phyloP scores from a whole-genome alignment of 2,888 invertebrate species.

The Argyresthia albistria region DNA sequence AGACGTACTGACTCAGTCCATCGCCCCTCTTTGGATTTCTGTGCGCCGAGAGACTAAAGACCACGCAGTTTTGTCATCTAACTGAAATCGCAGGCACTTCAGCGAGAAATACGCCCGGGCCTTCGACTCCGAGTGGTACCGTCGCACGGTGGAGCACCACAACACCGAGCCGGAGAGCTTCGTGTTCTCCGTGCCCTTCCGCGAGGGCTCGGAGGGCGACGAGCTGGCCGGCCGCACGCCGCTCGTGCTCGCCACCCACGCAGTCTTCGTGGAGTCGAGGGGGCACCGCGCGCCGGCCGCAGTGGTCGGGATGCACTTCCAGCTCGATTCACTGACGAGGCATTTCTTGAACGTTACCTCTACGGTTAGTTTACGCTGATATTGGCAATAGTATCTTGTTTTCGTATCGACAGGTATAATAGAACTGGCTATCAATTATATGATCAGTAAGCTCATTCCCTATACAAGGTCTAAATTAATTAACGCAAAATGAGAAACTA shows the following conservation, averaged over 20 bases:
- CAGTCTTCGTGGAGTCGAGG: constrained; percentile 87
- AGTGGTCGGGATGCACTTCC: constrained; percentile 93
- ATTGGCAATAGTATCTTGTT: neutral
- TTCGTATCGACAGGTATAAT: too few species aligned
- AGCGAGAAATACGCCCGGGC: constrained; percentile 85
- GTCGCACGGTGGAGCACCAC: constrained; percentile 92
- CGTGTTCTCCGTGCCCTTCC: constrained; percentile 90
- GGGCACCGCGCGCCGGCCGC: constrained; percentile 91
- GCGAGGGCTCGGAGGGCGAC: constrained; percentile 72
- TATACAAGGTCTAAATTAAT: too few species aligned
- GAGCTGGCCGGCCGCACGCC: constrained; percentile 72
- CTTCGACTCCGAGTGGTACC: constrained; percentile 92
- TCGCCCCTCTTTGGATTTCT: too few species aligned
- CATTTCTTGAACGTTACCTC: constrained; percentile 93
- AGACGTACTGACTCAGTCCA: too few species aligned
- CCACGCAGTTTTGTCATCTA: neutral
- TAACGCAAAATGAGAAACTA: too few species aligned
- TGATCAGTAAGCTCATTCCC: too few species aligned
- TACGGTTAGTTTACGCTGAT: constrained; percentile 72
- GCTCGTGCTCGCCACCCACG: constrained; percentile 91
- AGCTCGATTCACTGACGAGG: constrained; percentile 84
- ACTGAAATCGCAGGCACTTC: constrained; percentile 76
- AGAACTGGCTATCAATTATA: too few species aligned
- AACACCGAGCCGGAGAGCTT: constrained; percentile 90
- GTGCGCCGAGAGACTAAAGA: too few species aligned